Conservation (phyloP, 2,888 invertebrate genomes). For the Drosophila ezoana region DNA sequence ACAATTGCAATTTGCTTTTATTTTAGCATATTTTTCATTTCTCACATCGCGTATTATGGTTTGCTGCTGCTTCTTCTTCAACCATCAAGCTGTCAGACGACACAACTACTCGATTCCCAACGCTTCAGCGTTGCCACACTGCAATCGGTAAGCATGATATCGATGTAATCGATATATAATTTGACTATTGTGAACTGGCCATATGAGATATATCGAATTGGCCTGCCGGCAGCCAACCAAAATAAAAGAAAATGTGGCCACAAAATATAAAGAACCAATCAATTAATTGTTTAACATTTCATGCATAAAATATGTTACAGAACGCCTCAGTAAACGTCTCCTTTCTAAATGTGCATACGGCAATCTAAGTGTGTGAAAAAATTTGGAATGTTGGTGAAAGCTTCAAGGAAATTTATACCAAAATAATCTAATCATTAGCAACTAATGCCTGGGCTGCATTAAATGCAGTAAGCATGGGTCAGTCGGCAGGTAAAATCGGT, state of each 20-base stretch:
- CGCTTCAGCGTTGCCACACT: constrained; percentile 31
- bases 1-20: constrained; percentile 35
- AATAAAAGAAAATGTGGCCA: constrained; percentile 48
- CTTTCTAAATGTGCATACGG: constrained; percentile 17
- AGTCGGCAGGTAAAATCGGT: constrained; percentile 83
- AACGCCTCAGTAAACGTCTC: constrained; percentile 25
- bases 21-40: constrained; percentile 52
- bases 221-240: constrained; percentile 49
- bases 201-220: constrained; percentile 44
- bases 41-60: constrained; percentile 63
- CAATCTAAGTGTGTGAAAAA: constrained; percentile 23
- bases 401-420: constrained; percentile 27
- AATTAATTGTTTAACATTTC: constrained; percentile 34
- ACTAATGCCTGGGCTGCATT: constrained; percentile 28
- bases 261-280: constrained; percentile 27
- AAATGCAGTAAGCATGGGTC: constrained; percentile 68
- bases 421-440: constrained; percentile 40
- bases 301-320: constrained; percentile 25
- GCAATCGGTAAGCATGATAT: no score
- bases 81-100: constrained; percentile 22
- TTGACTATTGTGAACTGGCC: constrained; percentile 20
- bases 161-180: constrained; percentile 16
- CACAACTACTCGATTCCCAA: constrained; percentile 38
- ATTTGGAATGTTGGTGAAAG: constrained; percentile 32
- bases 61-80: constrained; percentile 49